Evolutionary conservation across 2,113 vertebrate genomes (phyloP), one percentile per base, ranked within the genome.

Genomic region (Elanoides forficatus): DNA sequence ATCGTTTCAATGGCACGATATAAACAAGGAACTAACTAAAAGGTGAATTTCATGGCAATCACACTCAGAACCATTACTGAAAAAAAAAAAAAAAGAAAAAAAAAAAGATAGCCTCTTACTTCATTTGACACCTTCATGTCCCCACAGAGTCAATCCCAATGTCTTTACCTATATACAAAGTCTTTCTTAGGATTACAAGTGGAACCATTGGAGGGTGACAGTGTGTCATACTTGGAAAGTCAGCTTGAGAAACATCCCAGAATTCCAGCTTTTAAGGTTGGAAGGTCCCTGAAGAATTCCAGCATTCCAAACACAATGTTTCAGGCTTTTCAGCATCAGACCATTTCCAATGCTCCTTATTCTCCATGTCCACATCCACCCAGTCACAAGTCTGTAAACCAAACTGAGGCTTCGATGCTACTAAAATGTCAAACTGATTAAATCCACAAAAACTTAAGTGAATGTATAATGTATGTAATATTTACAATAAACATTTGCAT

Each of bases 61-160:
- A 90, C 90, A 95, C 94, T 95, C 93, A 95, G 95, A 93, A 93
- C 14, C 27, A 89, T 68, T 67, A 95, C 59, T 67, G 94, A 55
- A 90, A 95, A 97, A 98, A 97, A 96, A 95, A 67, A 93, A 85
- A 95, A 97, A 98, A 97, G 96, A 95, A 67, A 93, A 85, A 86
- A 80, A 38, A 38, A 38, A 38, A 38, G 38, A 38, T 7, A 91
- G 93, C 95, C 94, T 96, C 90, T 95, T 85, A 42, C 19, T 89
- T 93, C 43, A 88, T 65, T 68, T 86, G 87, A 95, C 53, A 92
- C 65, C 91, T 96, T 93, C 86, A 89, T 78, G 72, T 81, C 76
- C 92, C 76, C 88, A 83, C 47, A 90, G 50, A 93, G 95, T 84
- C 79, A 65, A 68, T 30, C 86, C 34, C 91, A 88, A 67, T 5